A percentile compares a stretch with the other conserved stretches of the same genome.
Conservation (phyloP, 2,113 vertebrate species). For the Eonycteris spelaea region DNA sequence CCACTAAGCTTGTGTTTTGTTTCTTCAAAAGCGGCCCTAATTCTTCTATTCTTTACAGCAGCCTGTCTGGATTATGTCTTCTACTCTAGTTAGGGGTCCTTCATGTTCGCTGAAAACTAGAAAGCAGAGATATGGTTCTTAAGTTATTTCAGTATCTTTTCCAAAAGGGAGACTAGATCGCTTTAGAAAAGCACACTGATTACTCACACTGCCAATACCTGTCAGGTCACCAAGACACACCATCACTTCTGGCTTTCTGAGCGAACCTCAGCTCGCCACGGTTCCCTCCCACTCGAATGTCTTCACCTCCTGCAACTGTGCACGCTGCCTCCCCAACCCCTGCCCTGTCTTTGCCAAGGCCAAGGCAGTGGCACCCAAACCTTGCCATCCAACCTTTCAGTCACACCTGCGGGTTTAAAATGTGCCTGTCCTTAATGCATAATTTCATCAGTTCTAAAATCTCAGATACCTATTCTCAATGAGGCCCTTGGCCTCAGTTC, state of each 20-base stretch:
- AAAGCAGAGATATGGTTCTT: not conserved
- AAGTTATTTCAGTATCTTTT: not conserved
- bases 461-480: too few species aligned
- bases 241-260: not conserved
- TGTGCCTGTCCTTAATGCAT: not conserved
- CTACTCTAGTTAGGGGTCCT: not conserved
- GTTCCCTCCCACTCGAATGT: not conserved
- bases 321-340: not conserved
- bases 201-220: not conserved
- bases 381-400: not conserved
- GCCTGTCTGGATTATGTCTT: not conserved
- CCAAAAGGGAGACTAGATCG: not conserved
- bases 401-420: not conserved
- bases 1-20: not conserved
- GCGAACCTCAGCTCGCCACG: accelerated
- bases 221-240: not conserved
- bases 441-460: not conserved
- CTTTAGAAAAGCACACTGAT: not conserved
- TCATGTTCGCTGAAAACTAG: not conserved
- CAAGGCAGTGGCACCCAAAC: not conserved
- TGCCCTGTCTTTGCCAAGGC: not conserved
- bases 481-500: not conserved
- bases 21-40: too few species aligned
- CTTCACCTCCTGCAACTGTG: not conserved
- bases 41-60: not conserved